These are phyloP conservation scores for Cryptomyrus ogoouensis DNA, from an alignment of 2,113 vertebrate genomes.

Conservation along the genomic window DNA sequence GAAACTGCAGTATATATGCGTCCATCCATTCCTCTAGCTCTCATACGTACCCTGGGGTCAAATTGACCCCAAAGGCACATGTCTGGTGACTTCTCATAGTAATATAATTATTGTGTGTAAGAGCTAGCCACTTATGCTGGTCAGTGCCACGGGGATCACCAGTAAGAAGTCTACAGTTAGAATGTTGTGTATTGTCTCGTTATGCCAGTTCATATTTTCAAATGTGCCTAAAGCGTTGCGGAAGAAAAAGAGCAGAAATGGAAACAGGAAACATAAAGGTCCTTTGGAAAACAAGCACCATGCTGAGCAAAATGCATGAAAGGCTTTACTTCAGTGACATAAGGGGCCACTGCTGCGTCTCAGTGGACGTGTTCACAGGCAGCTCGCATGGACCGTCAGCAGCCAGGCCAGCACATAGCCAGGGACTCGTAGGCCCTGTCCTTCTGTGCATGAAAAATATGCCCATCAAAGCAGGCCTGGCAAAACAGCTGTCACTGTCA, in stretches of 20 bases:
- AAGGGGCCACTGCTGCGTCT: not conserved
- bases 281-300: not conserved
- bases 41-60: too few relatives aligned
- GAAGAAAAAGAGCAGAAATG: not conserved
- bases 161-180: not conserved
- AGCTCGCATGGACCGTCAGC: not conserved
- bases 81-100: too few relatives aligned
- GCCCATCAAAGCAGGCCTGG: not conserved
- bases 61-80: too few relatives aligned
- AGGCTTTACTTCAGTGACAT: not conserved
- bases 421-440: not conserved
- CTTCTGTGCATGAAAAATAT: constrained; percentile 1
- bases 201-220: not conserved
- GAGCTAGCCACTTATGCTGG: not conserved
- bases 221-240: not conserved
- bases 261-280: not conserved
- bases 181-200: not conserved
- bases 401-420: not conserved
- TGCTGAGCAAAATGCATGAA: not conserved
- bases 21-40: not conserved
- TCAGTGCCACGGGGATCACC: not conserved
- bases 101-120: too few relatives aligned
- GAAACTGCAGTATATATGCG: not conserved
- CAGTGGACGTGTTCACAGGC: not conserved
- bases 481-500: not conserved